Conservation (phyloP, 2,797 vertebrate species). For the Dermochelys coriacea region DNA sequence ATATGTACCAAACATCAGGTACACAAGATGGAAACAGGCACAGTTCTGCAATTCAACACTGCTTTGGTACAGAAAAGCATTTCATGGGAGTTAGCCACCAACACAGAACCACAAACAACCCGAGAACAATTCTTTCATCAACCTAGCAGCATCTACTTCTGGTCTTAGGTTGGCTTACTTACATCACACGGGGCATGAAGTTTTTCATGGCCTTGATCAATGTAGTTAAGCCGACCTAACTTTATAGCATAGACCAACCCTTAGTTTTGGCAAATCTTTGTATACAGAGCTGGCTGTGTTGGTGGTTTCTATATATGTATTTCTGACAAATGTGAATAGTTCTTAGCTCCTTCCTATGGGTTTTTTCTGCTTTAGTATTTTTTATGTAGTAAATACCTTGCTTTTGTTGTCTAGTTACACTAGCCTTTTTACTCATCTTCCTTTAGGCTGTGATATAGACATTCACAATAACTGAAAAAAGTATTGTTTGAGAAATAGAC, state of each 20-base stretch:
- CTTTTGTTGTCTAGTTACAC: background rate
- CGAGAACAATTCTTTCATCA: background rate
- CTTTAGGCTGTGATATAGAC: background rate
- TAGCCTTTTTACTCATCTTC: background rate
- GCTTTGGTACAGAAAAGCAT: fast-evolving
- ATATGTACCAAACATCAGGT: background rate
- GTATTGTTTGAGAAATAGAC: background rate
- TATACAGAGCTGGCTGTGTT: fast-evolving
- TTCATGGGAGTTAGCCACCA: background rate
- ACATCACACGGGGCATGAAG: no score
- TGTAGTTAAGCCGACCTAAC: no score
- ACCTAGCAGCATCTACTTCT: background rate
- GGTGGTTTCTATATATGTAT: fast-evolving
- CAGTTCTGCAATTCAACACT: fast-evolving
- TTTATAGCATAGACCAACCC: no score
- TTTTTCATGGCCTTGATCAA: no score
- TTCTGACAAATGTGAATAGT: background rate
- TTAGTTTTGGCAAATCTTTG: background rate
- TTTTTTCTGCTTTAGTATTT: background rate
- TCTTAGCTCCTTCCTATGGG: background rate
- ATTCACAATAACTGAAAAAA: background rate
- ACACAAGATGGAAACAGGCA: background rate
- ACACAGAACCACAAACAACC: background rate
- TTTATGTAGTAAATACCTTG: background rate
- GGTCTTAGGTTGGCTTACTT: no score